phyloP scores from a whole-genome alignment of 2,888 invertebrate genomes.

The Tiliacea citrago region DNA sequence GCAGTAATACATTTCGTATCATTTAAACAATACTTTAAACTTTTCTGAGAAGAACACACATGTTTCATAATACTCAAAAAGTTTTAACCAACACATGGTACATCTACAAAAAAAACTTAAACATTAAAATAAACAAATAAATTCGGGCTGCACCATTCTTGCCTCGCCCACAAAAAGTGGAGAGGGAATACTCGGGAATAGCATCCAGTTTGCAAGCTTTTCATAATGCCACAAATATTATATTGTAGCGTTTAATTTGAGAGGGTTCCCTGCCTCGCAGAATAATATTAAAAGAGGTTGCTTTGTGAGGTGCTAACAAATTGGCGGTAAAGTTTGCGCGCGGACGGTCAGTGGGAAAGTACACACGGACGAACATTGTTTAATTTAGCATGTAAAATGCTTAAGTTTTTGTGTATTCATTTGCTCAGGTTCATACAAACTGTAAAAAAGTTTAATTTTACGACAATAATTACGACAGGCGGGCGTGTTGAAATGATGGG shows the following conservation, averaged over 20 bases:
- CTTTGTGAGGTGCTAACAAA: constrained; percentile 86
- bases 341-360: constrained; percentile 44
- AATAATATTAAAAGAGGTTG: constrained; percentile 83
- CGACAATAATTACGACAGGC: no score
- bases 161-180: constrained; percentile 39
- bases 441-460: no score
- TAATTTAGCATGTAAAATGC: background rate
- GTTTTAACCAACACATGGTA: background rate
- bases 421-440: background rate
- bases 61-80: background rate
- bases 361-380: constrained; percentile 34
- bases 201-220: constrained; percentile 65
- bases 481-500: no score
- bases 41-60: background rate
- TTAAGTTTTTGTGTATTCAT: background rate
- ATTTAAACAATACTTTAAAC: background rate
- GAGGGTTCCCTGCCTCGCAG: constrained; percentile 72
- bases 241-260: constrained; percentile 81
- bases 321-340: constrained; percentile 77
- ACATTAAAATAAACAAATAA: constrained; percentile 34
- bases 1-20: background rate
- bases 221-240: constrained; percentile 73
- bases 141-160: constrained; percentile 38
- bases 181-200: constrained; percentile 53
- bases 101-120: background rate